A percentile compares a stretch with the other conserved stretches of the same genome.
phyloP scores from a whole-genome alignment of 2,113 vertebrate species.

The Chionodraco myersi region DNA sequence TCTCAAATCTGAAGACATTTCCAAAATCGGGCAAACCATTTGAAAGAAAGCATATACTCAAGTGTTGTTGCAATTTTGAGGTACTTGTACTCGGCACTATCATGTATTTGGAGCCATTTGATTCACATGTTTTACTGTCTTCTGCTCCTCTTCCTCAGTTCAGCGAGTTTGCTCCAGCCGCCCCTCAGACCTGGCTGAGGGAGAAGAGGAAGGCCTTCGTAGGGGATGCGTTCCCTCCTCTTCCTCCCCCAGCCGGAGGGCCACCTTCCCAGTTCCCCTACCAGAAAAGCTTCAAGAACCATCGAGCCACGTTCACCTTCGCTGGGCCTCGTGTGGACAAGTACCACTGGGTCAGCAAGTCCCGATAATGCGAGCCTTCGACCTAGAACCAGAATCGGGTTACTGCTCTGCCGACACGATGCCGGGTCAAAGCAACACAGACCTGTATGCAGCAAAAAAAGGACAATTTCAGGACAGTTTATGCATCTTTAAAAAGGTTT shows the following conservation, averaged over 20 bases:
- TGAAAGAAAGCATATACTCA: too few relatives aligned
- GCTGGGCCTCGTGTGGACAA: conserved; percentile 86
- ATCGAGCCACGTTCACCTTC: conserved; percentile 75
- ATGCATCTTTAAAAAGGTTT: conserved; percentile 33
- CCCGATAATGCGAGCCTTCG: conserved; percentile 46
- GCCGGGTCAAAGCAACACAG: background rate
- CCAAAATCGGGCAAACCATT: too few relatives aligned
- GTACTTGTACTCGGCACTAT: too few relatives aligned
- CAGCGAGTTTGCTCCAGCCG: conserved; percentile 82
- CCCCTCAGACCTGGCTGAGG: conserved; percentile 84
- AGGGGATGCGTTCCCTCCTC: conserved; percentile 72
- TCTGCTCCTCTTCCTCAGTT: conserved; percentile 61
- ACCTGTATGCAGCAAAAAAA: background rate
- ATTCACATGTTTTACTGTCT: background rate
- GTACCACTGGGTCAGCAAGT: conserved; percentile 95
- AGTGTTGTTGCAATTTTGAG: too few relatives aligned
- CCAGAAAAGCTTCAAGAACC: conserved; percentile 80
- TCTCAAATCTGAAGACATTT: too few relatives aligned
- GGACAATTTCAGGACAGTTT: background rate
- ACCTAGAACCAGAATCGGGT: background rate
- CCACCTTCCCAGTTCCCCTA: conserved; percentile 37
- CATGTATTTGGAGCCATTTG: too few relatives aligned
- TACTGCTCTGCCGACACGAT: background rate
- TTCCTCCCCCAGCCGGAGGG: conserved; percentile 24
- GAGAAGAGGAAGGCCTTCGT: conserved; percentile 80